These are phyloP conservation scores for Caenorhabditis sulstoni DNA, from an alignment of 2,888 invertebrate genomes.

Conservation along the genomic window DNA sequence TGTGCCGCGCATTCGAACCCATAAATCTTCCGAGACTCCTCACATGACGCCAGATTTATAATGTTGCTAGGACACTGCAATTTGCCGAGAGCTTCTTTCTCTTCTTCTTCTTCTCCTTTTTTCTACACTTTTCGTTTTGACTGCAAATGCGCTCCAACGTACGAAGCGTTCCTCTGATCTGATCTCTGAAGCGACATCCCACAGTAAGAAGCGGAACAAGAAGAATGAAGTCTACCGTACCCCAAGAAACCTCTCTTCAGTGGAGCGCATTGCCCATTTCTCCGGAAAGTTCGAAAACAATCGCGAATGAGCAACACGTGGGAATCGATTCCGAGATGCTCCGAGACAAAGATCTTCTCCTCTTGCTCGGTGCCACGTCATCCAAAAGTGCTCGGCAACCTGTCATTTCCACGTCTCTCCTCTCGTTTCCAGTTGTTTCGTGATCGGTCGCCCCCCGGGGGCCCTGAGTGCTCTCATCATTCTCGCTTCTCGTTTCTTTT, in stretches of 20 bases:
- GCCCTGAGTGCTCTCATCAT: constrained; percentile 1
- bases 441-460: constrained; percentile 11
- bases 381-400: neutral
- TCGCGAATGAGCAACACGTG: too few species aligned
- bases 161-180: too few species aligned
- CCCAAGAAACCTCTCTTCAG: too few species aligned
- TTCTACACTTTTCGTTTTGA: neutral
- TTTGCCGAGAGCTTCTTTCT: neutral
- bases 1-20: neutral
- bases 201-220: too few species aligned
- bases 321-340: too few species aligned
- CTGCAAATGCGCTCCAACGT: too few species aligned
- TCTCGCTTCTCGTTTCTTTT: neutral
- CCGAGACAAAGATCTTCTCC: too few species aligned
- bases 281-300: neutral
- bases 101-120: neutral
- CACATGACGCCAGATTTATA: constrained; percentile 26
- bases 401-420: constrained; percentile 7
- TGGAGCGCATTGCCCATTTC: neutral
- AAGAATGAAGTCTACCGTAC: too few species aligned
- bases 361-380: neutral
- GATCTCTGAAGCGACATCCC: too few species aligned
- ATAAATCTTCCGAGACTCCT: constrained; percentile 4
- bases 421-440: neutral
- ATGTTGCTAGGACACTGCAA: constrained; percentile 37